These are phyloP conservation scores for Ennomos quercinarius DNA, from an alignment of 2,888 invertebrate genomes.

Conservation along the genomic window DNA sequence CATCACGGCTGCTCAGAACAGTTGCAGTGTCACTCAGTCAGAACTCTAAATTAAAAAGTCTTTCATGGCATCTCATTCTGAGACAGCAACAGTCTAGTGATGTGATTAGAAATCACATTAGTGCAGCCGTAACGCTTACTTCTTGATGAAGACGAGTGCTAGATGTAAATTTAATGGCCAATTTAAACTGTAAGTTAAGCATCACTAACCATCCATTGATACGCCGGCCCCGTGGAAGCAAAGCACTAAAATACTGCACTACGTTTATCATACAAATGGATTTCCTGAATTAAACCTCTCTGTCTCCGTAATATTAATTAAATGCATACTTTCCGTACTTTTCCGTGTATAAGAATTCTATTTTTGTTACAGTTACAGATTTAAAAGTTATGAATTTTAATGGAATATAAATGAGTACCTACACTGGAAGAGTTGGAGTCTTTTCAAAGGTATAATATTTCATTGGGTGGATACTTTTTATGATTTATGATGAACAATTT, in stretches of 20 bases:
- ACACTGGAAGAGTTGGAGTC: conserved; percentile 4
- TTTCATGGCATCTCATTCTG: too few species aligned
- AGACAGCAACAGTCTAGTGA: too few species aligned
- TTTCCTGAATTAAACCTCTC: conserved; percentile 57
- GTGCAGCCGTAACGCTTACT: conserved; percentile 17
- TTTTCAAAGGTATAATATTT: conserved; percentile 5
- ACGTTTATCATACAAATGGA: conserved; percentile 68
- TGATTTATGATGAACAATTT: too few species aligned
- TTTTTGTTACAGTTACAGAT: conserved; percentile 16
- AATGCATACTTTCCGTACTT: conserved; percentile 34
- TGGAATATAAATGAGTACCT: conserved; percentile 15
- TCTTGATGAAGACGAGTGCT: neutral
- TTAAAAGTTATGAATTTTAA: conserved; percentile 30
- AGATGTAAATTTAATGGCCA: too few species aligned
- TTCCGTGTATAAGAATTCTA: conserved; percentile 15
- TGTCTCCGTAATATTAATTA: conserved; percentile 48
- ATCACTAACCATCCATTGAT: conserved; percentile 16
- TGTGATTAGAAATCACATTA: too few species aligned
- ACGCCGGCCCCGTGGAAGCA: conserved; percentile 21
- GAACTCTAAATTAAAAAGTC: too few species aligned
- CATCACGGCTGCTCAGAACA: too few species aligned
- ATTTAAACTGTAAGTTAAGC: neutral
- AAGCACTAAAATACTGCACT: conserved; percentile 48
- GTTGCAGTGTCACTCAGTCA: too few species aligned
- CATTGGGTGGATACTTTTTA: too few species aligned